Base-by-base conservation (phyloP, 1,140 invertebrate genomes). In the Gonioctena quinquepunctata region DNA sequence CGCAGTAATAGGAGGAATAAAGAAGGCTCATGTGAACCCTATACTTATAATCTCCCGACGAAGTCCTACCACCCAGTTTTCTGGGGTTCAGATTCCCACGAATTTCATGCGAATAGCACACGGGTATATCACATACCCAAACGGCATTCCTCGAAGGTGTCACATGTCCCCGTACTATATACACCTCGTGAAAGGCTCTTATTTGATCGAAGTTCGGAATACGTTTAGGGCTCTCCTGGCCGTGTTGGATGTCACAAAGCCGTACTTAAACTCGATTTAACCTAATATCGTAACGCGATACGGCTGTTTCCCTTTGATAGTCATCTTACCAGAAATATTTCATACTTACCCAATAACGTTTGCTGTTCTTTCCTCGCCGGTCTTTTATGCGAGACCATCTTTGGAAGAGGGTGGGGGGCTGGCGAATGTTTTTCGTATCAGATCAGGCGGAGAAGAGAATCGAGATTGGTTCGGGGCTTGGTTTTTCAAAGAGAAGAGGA, bases 261-360 rank as follows among this genome's bases (percentile, higher is more conserved):
- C 63, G 19, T 50, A 50, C 49, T 63, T 33, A 27, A 60, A 50
- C 57, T 62, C 60, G 56, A 70, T 70, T 65, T 70, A 52, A 50
- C 49, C 48, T 70, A 70, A 63, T 70, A 65, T 57, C 52, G 68
- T 70, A 70, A 70, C 60, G 50, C 48, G 61, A 70, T 70, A 70
- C 27, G 64, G 68, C 11, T 70, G 68, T 70, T 65, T 54, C n/a
- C 50, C 49, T 70, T 70, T 63, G 52, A 62, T 70, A 70, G 61
- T 70, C 68, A 4, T 65, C 68, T 70, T 70, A 65, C 68, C 42
- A 54, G 60, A 57, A 62, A 62, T 52, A 50, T 63, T 54, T 61
- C 26, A 50, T 21, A 26, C 68, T 63, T 59, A 62, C 60, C 26
- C 60, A 62, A 62, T 62, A 62, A 42, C 28, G 13, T 33, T 19